Evolutionary conservation across 2,888 invertebrate genomes (phyloP).

Genomic region (Ptychoptera albimana): DNA sequence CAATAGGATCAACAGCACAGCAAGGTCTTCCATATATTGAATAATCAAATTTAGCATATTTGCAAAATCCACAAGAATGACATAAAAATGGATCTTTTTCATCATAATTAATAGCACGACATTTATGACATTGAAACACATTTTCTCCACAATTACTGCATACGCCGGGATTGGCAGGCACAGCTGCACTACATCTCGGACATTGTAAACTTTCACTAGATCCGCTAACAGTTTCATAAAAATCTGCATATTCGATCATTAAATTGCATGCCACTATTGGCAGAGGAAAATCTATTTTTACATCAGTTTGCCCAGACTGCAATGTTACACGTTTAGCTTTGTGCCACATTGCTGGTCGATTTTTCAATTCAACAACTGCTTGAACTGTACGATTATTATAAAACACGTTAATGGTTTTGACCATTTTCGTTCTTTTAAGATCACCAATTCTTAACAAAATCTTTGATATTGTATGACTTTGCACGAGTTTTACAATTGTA

Average conservation of each 20-base stretch:
- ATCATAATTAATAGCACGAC: conserved; percentile 96
- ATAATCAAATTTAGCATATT: conserved; percentile 97
- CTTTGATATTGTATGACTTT: conserved; percentile 89
- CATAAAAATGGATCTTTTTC: conserved; percentile 98
- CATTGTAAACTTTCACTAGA: conserved; percentile 90
- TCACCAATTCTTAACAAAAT: conserved; percentile 88
- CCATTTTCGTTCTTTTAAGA: conserved; percentile 94
- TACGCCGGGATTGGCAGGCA: conserved; percentile 94
- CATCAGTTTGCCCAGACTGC: conserved; percentile 84
- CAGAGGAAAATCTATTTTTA: conserved; percentile 91
- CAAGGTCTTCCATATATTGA: conserved; percentile 80
- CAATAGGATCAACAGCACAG: conserved; percentile 94
- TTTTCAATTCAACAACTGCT: conserved; percentile 93
- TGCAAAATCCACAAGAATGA: conserved; percentile 97
- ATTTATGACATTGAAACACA: conserved; percentile 98
- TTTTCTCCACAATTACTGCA: conserved; percentile 80
- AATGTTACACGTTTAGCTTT: conserved; percentile 86
- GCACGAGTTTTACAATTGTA: conserved; percentile 90
- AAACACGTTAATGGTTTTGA: conserved; percentile 86
- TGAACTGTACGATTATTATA: conserved; percentile 94
- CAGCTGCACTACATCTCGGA: conserved; percentile 89
- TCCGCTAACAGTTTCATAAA: conserved; percentile 89
- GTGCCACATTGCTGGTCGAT: conserved; percentile 93
- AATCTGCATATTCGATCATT: conserved; percentile 97
- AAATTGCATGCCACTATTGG: conserved; percentile 96